These are phyloP conservation scores for Phrynocephalus guinanensis DNA, from an alignment of 2,797 vertebrate species.

Conservation along the genomic window DNA sequence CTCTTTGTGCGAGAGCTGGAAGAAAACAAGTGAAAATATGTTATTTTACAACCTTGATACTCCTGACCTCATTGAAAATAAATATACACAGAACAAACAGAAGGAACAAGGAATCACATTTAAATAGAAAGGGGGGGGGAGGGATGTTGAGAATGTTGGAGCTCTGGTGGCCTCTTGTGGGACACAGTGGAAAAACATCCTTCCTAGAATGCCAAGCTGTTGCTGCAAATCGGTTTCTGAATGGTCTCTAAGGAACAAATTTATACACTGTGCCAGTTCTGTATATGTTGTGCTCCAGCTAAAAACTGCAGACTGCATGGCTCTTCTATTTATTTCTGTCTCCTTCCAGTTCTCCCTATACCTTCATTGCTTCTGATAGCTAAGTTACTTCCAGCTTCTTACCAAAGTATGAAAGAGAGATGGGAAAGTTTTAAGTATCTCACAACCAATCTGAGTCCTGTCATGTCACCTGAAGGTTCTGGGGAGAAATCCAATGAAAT, in stretches of 20 bases:
- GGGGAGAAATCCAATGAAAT: too few species aligned
- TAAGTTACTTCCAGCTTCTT: too few species aligned
- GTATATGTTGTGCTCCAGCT: neutral
- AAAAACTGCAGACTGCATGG: neutral
- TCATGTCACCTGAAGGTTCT: too few species aligned
- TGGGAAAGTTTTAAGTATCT: too few species aligned
- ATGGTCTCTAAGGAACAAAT: neutral
- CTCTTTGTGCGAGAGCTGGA: slow-evolving; percentile 58
- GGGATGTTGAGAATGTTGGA: neutral
- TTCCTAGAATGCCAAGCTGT: neutral
- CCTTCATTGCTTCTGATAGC: neutral
- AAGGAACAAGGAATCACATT: slow-evolving; percentile 33
- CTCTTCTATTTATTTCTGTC: neutral
- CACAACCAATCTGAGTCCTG: too few species aligned
- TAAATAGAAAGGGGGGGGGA: neutral
- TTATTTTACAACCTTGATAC: slow-evolving; percentile 81
- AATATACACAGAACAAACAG: slow-evolving; percentile 48
- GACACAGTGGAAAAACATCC: neutral
- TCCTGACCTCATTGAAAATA: slow-evolving; percentile 78
- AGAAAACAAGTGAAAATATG: slow-evolving; percentile 75
- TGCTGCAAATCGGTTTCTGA: neutral
- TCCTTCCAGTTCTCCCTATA: neutral
- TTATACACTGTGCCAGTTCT: neutral
- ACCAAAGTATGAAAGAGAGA: too few species aligned
- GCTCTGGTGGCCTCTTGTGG: slow-evolving; percentile 70